Percentiles rank a stretch among this genome's conserved stretches.
These are phyloP conservation scores for Dicycla oo DNA, from an alignment of 2,888 invertebrate genomes.

Conservation along the genomic window DNA sequence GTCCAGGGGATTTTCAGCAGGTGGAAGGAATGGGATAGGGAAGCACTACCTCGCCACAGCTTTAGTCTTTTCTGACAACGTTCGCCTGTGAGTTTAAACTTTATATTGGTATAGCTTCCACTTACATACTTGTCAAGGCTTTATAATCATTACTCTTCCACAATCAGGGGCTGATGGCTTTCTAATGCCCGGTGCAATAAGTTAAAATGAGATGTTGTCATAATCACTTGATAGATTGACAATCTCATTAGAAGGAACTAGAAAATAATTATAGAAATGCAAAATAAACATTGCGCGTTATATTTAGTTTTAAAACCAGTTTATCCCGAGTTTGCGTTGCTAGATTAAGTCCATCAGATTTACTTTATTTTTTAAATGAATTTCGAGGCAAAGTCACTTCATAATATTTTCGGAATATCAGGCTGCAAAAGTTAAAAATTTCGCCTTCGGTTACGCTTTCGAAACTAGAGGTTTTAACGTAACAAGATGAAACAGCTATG, in stretches of 20 bases:
- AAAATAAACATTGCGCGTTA: conserved; percentile 6
- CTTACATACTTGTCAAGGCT: background rate
- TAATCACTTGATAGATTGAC: background rate
- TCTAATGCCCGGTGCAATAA: background rate
- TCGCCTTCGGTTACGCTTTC: conserved; percentile 39
- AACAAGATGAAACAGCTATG: conserved; percentile 29
- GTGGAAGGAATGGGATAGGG: background rate
- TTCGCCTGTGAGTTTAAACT: background rate
- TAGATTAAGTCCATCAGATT: conserved; percentile 50
- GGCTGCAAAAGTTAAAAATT: conserved; percentile 52
- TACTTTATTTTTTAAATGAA: conserved; percentile 55
- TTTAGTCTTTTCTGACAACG: background rate
- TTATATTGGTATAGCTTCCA: background rate
- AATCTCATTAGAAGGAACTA: background rate
- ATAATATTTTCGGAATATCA: conserved; percentile 58
- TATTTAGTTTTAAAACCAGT: conserved; percentile 26
- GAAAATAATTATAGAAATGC: background rate
- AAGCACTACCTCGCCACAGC: background rate
- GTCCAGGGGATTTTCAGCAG: background rate
- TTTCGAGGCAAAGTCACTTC: conserved; percentile 50
- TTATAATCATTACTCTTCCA: background rate
- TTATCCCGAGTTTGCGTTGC: conserved; percentile 28
- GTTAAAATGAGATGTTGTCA: background rate
- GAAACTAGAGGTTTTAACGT: conserved; percentile 46
- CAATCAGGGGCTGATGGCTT: background rate